These are phyloP conservation scores for Mesocentrotus franciscanus DNA, from an alignment of 53 echinoderm and acorn worm genomes.

Conservation along the genomic window DNA sequence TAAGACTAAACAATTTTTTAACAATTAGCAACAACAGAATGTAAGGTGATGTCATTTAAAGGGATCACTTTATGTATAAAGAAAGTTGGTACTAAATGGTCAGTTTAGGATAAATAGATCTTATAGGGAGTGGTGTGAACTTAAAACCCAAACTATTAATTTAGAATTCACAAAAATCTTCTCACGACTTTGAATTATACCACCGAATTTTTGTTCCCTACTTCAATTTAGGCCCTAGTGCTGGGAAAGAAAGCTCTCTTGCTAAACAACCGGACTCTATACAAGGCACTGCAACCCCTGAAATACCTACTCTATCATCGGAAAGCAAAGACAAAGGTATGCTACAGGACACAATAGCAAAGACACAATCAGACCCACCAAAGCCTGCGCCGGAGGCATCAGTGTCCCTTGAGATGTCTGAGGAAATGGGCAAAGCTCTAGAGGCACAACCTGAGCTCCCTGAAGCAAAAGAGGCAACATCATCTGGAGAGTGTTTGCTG, in stretches of 20 bases:
- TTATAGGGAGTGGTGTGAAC: not conserved
- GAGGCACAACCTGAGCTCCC: not conserved
- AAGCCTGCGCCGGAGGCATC: not conserved
- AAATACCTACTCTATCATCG: conserved; percentile 39
- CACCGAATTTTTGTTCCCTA: not conserved
- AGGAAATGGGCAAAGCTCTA: not conserved
- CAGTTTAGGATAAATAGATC: not conserved
- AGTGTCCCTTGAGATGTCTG: not conserved
- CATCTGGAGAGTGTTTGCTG: not conserved
- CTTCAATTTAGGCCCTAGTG: not conserved
- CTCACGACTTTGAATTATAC: not conserved
- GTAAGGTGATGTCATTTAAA: not conserved
- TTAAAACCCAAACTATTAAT: not conserved
- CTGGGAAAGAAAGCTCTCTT: not conserved
- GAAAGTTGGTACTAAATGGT: too few relatives aligned
- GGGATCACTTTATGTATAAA: not conserved
- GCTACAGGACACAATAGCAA: not conserved
- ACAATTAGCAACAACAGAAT: not conserved
- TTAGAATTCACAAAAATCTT: not conserved
- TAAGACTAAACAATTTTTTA: too few relatives aligned
- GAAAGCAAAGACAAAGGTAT: conserved; percentile 24
- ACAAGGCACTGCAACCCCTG: conserved; percentile 40
- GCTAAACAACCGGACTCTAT: not conserved
- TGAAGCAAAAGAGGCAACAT: not conserved
- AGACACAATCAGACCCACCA: not conserved